A percentile compares a stretch with the other conserved stretches of the same genome.
Conservation (phyloP, 2,888 invertebrate species). For the Apomyelois bistriatella region DNA sequence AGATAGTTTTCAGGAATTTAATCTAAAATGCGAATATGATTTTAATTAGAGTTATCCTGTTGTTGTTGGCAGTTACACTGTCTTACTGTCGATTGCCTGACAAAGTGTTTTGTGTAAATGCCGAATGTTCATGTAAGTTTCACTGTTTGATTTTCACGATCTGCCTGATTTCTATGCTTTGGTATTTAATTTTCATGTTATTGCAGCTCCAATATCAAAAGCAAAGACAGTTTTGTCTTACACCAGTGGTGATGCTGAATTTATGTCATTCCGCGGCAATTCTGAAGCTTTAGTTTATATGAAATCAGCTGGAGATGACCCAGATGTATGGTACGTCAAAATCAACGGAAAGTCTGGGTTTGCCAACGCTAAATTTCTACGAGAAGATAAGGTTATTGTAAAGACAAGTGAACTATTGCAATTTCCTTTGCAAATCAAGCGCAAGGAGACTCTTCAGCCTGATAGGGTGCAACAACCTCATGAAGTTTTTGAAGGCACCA, state of each 20-base stretch:
- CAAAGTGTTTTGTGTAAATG: constrained; percentile 85
- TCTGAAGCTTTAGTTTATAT: constrained; percentile 82
- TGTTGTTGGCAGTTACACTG: constrained; percentile 54
- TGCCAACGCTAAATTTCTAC: constrained; percentile 78
- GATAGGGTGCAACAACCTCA: constrained; percentile 63
- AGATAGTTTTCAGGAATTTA: constrained; percentile 45
- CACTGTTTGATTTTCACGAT: constrained; percentile 27
- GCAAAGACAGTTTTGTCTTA: constrained; percentile 81
- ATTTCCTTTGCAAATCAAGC: constrained; percentile 43
- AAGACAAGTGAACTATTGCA: constrained; percentile 49
- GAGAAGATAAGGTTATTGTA: constrained; percentile 78
- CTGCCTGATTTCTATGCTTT: constrained; percentile 41
- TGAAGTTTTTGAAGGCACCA: constrained; percentile 85
- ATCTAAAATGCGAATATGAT: constrained; percentile 70
- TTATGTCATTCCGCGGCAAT: constrained; percentile 82
- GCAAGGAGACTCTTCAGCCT: constrained; percentile 42
- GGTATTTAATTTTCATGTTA: constrained; percentile 29
- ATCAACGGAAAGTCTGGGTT: constrained; percentile 85
- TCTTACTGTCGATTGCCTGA: constrained; percentile 79
- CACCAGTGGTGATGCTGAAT: constrained; percentile 69
- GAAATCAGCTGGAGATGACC: constrained; percentile 83
- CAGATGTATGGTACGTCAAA: constrained; percentile 84
- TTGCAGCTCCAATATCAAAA: constrained; percentile 81
- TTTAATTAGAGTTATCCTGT: constrained; percentile 59
- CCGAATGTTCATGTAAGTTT: constrained; percentile 83